Evolutionary conservation across 2,888 invertebrate genomes (phyloP).

Genomic region (Adineta ricciae): DNA sequence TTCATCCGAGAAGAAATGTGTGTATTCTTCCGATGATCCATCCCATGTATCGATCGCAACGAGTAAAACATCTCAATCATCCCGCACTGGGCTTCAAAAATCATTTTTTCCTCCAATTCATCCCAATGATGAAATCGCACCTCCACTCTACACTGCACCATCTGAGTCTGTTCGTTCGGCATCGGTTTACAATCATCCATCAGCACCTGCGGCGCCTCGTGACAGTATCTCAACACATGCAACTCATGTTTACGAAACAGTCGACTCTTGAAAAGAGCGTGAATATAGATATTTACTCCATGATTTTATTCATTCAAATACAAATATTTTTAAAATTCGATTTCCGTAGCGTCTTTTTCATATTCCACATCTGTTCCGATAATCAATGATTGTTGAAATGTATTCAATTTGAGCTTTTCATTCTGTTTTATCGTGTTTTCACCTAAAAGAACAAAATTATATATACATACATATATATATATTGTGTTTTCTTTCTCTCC

Average conservation of each 20-base stretch:
- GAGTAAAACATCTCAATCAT: neutral
- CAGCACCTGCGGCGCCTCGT: neutral
- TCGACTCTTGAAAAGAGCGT: neutral
- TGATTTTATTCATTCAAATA: neutral
- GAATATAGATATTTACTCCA: no score
- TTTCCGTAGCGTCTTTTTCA: neutral
- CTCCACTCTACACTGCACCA: neutral
- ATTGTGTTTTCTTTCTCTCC: neutral
- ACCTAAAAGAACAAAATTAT: neutral
- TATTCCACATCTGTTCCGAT: neutral
- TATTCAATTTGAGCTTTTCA: neutral
- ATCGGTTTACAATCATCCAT: neutral
- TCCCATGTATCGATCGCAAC: neutral
- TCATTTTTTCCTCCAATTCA: constrained; percentile 4
- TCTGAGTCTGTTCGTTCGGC: neutral
- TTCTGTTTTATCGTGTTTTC: neutral
- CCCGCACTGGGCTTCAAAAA: neutral
- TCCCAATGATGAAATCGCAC: neutral
- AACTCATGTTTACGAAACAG: constrained; percentile 1
- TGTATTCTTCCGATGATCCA: neutral
- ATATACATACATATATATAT: no score
- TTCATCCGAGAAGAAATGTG: neutral
- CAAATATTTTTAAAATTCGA: neutral
- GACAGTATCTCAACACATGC: neutral
- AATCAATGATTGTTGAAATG: neutral